These are phyloP conservation scores for Lepidocyrtinus sp. DNA, from an alignment of 2,888 invertebrate species.

Conservation along the genomic window DNA sequence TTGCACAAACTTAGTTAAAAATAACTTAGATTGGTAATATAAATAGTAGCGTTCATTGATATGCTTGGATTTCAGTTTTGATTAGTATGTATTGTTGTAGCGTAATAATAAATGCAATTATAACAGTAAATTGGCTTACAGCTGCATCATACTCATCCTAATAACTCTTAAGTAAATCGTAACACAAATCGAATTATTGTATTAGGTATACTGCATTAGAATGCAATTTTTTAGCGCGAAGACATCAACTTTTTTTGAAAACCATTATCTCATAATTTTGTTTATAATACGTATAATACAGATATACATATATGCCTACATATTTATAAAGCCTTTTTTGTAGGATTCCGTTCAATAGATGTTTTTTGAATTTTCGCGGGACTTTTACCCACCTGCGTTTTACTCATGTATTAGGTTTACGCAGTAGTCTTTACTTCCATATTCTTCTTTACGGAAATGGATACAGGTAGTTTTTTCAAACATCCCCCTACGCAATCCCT, in stretches of 20 bases:
- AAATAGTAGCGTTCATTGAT: conserved; percentile 35
- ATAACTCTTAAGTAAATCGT: no score
- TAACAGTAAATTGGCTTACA: background rate
- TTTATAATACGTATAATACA: conserved; percentile 11
- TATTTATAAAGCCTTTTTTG: no score
- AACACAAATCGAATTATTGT: no score
- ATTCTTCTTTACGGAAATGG: background rate
- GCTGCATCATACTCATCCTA: background rate
- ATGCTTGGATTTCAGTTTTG: conserved; percentile 62
- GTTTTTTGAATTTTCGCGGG: no score
- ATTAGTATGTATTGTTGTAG: conserved; percentile 31
- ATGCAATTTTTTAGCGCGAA: background rate
- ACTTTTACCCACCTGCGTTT: no score
- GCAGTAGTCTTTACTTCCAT: background rate
- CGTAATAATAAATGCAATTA: background rate
- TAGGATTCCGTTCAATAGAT: no score
- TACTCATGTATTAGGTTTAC: no score
- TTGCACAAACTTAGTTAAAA: conserved; percentile 1
- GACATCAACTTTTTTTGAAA: background rate
- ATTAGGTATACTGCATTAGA: background rate
- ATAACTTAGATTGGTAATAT: conserved; percentile 14
- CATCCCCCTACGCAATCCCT: background rate
- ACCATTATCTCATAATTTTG: background rate
- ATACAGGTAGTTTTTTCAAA: background rate
- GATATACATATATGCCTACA: no score